A percentile compares a stretch with the other conserved stretches of the same genome.
Conservation (phyloP, 1,140 invertebrate species). For the Riptortus pedestris region DNA sequence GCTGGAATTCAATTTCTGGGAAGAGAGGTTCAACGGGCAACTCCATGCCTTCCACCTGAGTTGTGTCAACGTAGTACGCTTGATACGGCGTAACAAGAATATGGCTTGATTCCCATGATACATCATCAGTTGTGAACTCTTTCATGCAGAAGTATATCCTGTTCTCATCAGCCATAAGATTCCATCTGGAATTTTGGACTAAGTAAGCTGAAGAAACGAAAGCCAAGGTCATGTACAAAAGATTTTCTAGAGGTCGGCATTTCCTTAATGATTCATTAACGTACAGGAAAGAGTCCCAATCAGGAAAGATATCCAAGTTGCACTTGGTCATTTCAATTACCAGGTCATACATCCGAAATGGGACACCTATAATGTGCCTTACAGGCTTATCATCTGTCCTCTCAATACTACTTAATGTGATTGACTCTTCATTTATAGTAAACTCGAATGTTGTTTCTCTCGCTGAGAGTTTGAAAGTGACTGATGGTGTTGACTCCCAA, state of each 20-base stretch:
- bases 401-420: background rate
- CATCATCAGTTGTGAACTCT: background rate
- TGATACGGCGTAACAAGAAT: background rate
- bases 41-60: background rate
- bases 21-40: background rate
- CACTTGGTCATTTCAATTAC: background rate
- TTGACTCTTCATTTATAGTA: background rate
- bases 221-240: background rate
- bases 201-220: background rate
- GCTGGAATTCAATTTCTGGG: background rate
- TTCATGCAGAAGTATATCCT: background rate
- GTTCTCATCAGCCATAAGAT: background rate
- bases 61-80: background rate
- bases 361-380: background rate
- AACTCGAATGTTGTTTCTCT: background rate
- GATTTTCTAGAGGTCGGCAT: background rate
- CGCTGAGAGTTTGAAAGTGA: background rate
- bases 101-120: too few species aligned
- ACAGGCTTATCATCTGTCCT: background rate
- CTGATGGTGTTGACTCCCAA: background rate
- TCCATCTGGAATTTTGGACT: background rate
- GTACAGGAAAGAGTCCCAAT: slow-evolving; percentile 2
- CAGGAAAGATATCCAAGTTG: background rate
- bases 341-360: background rate
- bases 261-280: background rate